Evolutionary conservation across 2,888 invertebrate genomes (phyloP).

Genomic region (Acheta domesticus): DNA sequence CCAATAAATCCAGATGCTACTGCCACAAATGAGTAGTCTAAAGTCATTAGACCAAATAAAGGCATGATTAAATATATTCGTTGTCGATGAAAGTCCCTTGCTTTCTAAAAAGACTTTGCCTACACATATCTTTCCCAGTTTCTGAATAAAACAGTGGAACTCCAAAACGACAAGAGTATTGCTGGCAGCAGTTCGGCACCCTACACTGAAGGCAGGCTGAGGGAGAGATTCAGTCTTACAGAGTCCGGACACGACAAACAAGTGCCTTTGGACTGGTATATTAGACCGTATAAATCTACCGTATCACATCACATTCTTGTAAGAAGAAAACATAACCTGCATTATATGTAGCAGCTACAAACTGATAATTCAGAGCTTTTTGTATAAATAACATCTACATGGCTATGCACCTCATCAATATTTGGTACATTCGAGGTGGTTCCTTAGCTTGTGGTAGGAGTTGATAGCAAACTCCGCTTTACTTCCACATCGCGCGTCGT

Average conservation of each 20-base stretch:
- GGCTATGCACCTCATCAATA: not conserved
- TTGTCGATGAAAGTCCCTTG: too few relatives aligned
- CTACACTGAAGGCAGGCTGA: not conserved
- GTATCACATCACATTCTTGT: not conserved
- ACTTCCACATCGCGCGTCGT: not conserved
- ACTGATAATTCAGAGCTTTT: not conserved
- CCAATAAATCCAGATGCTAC: too few relatives aligned
- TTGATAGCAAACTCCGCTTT: not conserved
- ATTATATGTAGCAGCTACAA: conserved; percentile 7
- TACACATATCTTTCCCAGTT: too few relatives aligned
- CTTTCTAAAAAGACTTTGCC: too few relatives aligned
- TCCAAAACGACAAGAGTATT: too few relatives aligned
- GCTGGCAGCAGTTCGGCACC: not conserved
- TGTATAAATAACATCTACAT: conserved; percentile 10
- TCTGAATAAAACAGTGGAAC: too few relatives aligned
- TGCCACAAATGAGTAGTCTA: too few relatives aligned
- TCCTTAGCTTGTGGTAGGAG: not conserved
- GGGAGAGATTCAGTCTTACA: not conserved
- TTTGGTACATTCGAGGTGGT: not conserved
- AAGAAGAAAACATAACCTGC: not conserved
- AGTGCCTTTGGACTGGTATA: conserved; percentile 6
- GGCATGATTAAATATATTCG: too few relatives aligned
- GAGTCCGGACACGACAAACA: not conserved
- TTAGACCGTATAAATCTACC: not conserved
- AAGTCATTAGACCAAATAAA: too few relatives aligned